Evolutionary conservation across 2,888 invertebrate species (phyloP), one percentile per base, ranked within the genome.

Genomic region (Cremastinae sp.): DNA sequence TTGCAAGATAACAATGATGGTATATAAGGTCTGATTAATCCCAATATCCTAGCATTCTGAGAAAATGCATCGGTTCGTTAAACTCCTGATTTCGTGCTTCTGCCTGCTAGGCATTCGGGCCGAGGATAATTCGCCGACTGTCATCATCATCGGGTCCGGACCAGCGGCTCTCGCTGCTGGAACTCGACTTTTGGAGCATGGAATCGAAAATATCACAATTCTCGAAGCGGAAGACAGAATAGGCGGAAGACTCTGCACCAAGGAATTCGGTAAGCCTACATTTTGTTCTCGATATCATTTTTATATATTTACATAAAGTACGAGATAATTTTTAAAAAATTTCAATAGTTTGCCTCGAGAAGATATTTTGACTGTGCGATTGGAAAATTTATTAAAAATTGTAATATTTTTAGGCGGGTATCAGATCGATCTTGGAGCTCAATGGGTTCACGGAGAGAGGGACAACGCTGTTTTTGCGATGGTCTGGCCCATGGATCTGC

Each of bases 91-190:
- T 34, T 64, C 14, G 7, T 38, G 20, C 41, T 75, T 53, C 12
- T 75, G 58, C 22, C 43, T 65, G 7, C n/a, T 59, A 2, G 38
- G 16, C 28, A 34, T 18, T 8, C 36, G 16, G 10, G 71, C 68
- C 8, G 43, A 12, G 12, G 59, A 45, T 7, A n/a, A 65, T 0
- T 56, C 65, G 7, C 59, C 72, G 9, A 78, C 82, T 82, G 89
- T 92, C 16, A 81, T 93, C 12, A 90, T 93, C 36, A 85, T 93
- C 59, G 93, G 93, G 36, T 92, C 92, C 9, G 92, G 92, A 9
- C 88, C 91, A 34, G 86, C 92, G 4, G 92, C 92, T 2, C 88
- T 92, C 45, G 91, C 92, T 0, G 92, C 92, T 9, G 92, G 91
- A 0, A 85, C 90, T 1, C 88, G 87, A 79, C 85, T 93, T 1